Evolutionary conservation across 2,888 invertebrate species (phyloP), one percentile per base, ranked within the genome.

Genomic region (Eilema sororculum): DNA sequence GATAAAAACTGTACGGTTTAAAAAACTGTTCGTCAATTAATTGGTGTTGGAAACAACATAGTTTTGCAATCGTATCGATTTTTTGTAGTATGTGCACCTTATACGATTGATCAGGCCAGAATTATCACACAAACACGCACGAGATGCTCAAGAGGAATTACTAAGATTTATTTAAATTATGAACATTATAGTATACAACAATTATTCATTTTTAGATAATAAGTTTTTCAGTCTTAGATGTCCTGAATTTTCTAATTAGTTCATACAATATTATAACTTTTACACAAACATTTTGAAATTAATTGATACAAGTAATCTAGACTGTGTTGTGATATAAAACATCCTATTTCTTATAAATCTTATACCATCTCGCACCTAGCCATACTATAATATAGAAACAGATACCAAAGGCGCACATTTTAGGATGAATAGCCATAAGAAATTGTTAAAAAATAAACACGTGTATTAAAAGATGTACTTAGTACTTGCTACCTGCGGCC

Each of bases 391-490:
- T 59, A 30, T 65, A 67, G 73, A 68, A 73, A 70, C 59, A 20
- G 24, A 25, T 25, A 62, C 8, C 37, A 30, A 69, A 37, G 62
- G 59, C 68, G 71, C 71, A 72, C 75, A 73, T 73, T 67, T 56
- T 69, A 71, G 57, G 59, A 20, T 33, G 67, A 20, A 41, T 78
- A 74, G 10, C 65, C 74, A 65, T 64, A 74, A 57, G 41, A 46
- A 68, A 70, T 60, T n/a, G 52, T 52, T 20, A 6, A 0, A 72
- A 75, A 68, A 64, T 78, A 82, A 82, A 82, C 81, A 74, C 41
- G 20, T 25, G 56, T 65, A 65, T 57, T 72, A 67, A 74, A 65
- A 74, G 65, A 72, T 72, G 62, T 72, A 58, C 41, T 46, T 56
- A 46, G 61, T 63, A 72, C 25, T 41, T 58, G 56, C 56, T 73